Conservation (phyloP, 2,888 invertebrate species). For the Apeira syringaria region DNA sequence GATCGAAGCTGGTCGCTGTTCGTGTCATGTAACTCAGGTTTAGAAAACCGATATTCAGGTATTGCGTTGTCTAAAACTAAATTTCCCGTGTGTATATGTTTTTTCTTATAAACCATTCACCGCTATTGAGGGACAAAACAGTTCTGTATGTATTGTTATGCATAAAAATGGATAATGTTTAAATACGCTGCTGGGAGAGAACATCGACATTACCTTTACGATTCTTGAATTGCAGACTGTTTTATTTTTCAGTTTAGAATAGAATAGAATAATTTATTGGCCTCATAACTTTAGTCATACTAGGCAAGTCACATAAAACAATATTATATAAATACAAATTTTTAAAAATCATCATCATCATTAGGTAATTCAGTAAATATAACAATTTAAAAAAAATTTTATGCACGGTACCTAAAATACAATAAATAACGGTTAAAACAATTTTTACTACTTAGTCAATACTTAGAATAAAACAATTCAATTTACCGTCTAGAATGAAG, state of each 20-base stretch:
- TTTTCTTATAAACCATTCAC: slow-evolving; percentile 18
- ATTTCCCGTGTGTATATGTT: slow-evolving; percentile 27
- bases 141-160: slow-evolving; percentile 13
- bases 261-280: too few relatives aligned
- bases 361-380: too few relatives aligned
- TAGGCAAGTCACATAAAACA: too few relatives aligned
- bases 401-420: too few relatives aligned
- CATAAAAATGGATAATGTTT: slow-evolving; percentile 20
- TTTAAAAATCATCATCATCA: too few relatives aligned
- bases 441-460: too few relatives aligned
- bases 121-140: slow-evolving; percentile 18
- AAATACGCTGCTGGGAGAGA: slow-evolving; percentile 8
- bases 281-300: too few relatives aligned
- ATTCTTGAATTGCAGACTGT: slow-evolving; percentile 2
- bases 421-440: too few relatives aligned
- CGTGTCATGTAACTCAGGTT: slow-evolving; percentile 51
- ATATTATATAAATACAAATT: too few relatives aligned
- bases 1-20: slow-evolving; percentile 34
- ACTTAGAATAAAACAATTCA: too few relatives aligned
- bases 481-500: too few relatives aligned
- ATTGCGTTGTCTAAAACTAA: slow-evolving; percentile 32
- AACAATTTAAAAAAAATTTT: too few relatives aligned
- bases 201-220: slow-evolving; percentile 11
- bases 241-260: slow-evolving; percentile 2
- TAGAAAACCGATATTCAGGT: slow-evolving; percentile 40